Conservation (phyloP, 2,888 invertebrate species). For the Drosophila mimica region DNA sequence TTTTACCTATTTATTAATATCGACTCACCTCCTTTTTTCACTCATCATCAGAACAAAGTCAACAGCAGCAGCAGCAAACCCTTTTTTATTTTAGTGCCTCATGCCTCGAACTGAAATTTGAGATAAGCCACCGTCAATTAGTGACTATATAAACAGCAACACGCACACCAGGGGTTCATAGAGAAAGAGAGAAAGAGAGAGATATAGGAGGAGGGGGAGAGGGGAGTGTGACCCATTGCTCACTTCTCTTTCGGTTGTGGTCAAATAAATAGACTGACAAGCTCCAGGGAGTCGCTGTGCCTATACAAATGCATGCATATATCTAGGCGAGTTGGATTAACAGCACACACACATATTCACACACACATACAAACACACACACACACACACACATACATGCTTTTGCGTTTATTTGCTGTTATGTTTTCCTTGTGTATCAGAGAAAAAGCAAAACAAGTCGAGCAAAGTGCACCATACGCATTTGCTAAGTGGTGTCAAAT, state of each 20-base stretch:
- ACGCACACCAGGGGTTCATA: not conserved
- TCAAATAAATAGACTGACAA: slow-evolving; percentile 65
- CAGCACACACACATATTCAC: slow-evolving; percentile 18
- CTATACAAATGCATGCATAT: slow-evolving; percentile 22
- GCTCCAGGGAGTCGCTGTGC: slow-evolving; percentile 26
- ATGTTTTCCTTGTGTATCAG: slow-evolving; percentile 42
- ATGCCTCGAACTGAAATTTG: slow-evolving; percentile 69
- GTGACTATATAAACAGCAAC: slow-evolving; percentile 61
- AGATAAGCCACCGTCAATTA: slow-evolving; percentile 78
- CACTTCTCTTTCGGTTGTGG: slow-evolving; percentile 41
- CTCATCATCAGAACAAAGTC: slow-evolving; percentile 11
- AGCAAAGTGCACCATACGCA: slow-evolving; percentile 46
- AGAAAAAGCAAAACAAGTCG: slow-evolving; percentile 25
- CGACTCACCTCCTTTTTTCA: slow-evolving; percentile 19
- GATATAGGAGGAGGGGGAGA: not conserved
- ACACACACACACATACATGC: slow-evolving; percentile 15
- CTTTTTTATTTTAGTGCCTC: slow-evolving; percentile 35
- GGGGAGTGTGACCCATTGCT: slow-evolving; percentile 14
- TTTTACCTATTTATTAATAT: slow-evolving; percentile 33
- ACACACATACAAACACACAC: slow-evolving; percentile 7
- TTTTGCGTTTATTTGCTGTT: slow-evolving; percentile 53
- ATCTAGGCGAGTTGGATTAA: slow-evolving; percentile 29
- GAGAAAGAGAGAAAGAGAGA: not conserved
- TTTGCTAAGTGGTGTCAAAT: slow-evolving; percentile 79
- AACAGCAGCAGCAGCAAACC: slow-evolving; percentile 9